Evolutionary conservation across 2,888 invertebrate species (phyloP).

Genomic region (Cataglyphis livida): DNA sequence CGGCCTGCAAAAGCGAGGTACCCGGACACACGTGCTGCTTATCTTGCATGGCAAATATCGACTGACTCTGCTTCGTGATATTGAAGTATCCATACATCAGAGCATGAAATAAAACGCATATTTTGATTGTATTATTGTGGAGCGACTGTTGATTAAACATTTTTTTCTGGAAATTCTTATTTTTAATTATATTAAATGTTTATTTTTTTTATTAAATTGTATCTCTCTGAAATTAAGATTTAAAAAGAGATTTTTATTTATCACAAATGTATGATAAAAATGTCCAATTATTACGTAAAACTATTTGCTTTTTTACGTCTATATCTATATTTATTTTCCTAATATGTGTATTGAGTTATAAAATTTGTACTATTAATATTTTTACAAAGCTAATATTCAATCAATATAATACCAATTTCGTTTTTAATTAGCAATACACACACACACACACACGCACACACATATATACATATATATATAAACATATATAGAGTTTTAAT

Average conservation of each 20-base stretch:
- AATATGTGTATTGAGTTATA: neutral
- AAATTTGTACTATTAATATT: neutral
- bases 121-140: neutral
- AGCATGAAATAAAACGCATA: neutral
- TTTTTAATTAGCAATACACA: neutral
- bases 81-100: neutral
- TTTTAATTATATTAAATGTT: neutral
- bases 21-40: slow-evolving; percentile 28
- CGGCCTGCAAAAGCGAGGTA: slow-evolving; percentile 69
- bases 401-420: neutral
- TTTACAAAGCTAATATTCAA: neutral
- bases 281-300: neutral
- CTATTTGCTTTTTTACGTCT: neutral
- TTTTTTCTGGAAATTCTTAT: neutral
- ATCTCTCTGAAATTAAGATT: neutral
- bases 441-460: too few species aligned
- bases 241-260: neutral
- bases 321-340: neutral
- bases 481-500: neutral
- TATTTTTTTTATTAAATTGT: slow-evolving; percentile 14
- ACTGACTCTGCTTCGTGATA: neutral
- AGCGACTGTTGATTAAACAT: neutral
- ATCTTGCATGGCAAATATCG: neutral
- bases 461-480: neutral
- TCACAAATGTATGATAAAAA: neutral